Percentiles rank a stretch among this genome's conserved stretches.
Evolutionary conservation across 2,888 invertebrate species (phyloP).

Genomic region (Apamea epomidion): DNA sequence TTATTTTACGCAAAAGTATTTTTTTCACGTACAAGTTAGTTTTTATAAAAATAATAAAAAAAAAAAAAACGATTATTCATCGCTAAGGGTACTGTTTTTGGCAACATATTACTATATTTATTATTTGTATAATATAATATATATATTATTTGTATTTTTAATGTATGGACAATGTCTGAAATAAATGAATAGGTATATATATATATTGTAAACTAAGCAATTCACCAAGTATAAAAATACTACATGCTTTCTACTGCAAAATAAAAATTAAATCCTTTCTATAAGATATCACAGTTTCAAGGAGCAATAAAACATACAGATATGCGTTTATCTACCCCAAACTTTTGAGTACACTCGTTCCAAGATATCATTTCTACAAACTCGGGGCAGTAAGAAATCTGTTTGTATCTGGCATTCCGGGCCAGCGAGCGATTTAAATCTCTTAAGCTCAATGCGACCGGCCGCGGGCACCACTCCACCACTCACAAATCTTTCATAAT

Average conservation of each 20-base stretch:
- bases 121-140: too few relatives aligned
- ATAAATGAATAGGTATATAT: too few relatives aligned
- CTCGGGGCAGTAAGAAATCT: slow-evolving; percentile 85
- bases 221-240: not conserved
- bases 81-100: not conserved
- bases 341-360: slow-evolving; percentile 69
- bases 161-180: too few relatives aligned
- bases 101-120: too few relatives aligned
- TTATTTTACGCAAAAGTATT: not conserved
- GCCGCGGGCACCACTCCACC: slow-evolving; percentile 84
- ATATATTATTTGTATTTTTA: too few relatives aligned
- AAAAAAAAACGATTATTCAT: not conserved
- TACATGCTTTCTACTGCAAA: not conserved
- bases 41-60: not conserved
- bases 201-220: not conserved
- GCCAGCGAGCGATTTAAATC: slow-evolving; percentile 90
- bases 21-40: not conserved
- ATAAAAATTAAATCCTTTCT: slow-evolving; percentile 37
- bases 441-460: slow-evolving; percentile 88
- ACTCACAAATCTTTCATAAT: slow-evolving; percentile 91
- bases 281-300: slow-evolving; percentile 53
- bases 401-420: slow-evolving; percentile 89
- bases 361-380: slow-evolving; percentile 78
- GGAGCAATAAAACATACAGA: slow-evolving; percentile 69
- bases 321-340: slow-evolving; percentile 71